These are phyloP conservation scores for Phasia obesa DNA, from an alignment of 2,888 invertebrate species.

Conservation along the genomic window DNA sequence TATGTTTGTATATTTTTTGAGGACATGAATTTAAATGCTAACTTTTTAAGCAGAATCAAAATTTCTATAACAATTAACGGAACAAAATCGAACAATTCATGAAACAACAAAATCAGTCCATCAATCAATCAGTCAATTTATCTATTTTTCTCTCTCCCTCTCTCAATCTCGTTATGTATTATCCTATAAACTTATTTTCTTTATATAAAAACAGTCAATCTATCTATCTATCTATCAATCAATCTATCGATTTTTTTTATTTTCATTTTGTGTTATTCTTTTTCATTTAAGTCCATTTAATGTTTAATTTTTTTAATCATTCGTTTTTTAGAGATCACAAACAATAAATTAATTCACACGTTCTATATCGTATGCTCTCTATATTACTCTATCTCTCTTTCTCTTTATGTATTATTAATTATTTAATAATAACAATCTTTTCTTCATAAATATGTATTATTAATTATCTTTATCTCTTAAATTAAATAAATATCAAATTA, in stretches of 20 bases:
- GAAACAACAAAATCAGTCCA: conserved; percentile 65
- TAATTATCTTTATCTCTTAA: conserved; percentile 19
- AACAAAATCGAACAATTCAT: conserved; percentile 68
- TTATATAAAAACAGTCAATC: conserved; percentile 8
- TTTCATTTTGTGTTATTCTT: conserved; percentile 17
- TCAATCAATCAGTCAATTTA: conserved; percentile 62
- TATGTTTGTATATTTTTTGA: not conserved
- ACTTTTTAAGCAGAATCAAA: conserved; percentile 2
- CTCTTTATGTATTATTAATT: conserved; percentile 33
- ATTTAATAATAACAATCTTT: conserved; percentile 8
- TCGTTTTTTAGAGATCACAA: conserved; percentile 40
- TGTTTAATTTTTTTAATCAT: conserved; percentile 14
- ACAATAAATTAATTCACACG: conserved; percentile 41
- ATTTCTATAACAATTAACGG: conserved; percentile 38
- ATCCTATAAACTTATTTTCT: not conserved
- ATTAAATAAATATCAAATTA: conserved; percentile 29
- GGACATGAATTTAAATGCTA: not conserved
- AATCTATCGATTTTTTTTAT: not conserved
- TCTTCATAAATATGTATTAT: conserved; percentile 52
- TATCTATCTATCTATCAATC: conserved; percentile 40
- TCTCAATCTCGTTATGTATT: conserved; percentile 21
- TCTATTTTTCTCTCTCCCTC: conserved; percentile 33
- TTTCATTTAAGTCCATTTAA: conserved; percentile 26
- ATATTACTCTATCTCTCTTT: conserved; percentile 42
- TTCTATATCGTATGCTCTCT: conserved; percentile 54